These are phyloP conservation scores for Phoxinus phoxinus DNA, from an alignment of 2,113 vertebrate genomes.

Conservation along the genomic window DNA sequence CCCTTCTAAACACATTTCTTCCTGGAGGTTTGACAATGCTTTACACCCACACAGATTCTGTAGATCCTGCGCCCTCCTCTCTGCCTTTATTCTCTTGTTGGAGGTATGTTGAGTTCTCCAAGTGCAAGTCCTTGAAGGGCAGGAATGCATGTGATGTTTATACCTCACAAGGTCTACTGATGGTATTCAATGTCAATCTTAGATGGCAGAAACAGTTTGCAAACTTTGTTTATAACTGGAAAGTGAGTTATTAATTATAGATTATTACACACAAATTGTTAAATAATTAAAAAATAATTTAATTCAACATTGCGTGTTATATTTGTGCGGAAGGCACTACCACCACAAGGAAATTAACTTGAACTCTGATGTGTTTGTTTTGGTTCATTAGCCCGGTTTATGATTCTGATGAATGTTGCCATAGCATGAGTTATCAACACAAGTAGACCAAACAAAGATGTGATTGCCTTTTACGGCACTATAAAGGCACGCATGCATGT, in stretches of 20 bases:
- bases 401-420: background rate
- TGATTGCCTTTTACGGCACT: background rate
- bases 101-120: constrained; percentile 10
- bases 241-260: background rate
- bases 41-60: constrained; percentile 33
- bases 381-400: background rate
- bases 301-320: background rate
- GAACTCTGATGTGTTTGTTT: background rate
- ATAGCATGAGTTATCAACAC: constrained; percentile 13
- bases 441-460: constrained; percentile 24
- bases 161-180: constrained; percentile 21
- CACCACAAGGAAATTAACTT: background rate
- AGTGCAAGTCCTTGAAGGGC: constrained; percentile 37
- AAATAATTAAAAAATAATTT: background rate
- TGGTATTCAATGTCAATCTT: constrained; percentile 6
- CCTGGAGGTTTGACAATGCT: constrained; percentile 17
- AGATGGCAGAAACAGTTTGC: background rate
- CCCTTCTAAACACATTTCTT: constrained; percentile 24
- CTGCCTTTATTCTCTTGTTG: constrained; percentile 16
- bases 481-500: background rate
- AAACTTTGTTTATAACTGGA: background rate
- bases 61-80: constrained; percentile 4
- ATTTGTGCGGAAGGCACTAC: background rate
- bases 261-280: background rate
- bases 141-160: constrained; percentile 42